These are phyloP conservation scores for Seriola aureovittata DNA, from an alignment of 2,113 vertebrate species.

Conservation along the genomic window DNA sequence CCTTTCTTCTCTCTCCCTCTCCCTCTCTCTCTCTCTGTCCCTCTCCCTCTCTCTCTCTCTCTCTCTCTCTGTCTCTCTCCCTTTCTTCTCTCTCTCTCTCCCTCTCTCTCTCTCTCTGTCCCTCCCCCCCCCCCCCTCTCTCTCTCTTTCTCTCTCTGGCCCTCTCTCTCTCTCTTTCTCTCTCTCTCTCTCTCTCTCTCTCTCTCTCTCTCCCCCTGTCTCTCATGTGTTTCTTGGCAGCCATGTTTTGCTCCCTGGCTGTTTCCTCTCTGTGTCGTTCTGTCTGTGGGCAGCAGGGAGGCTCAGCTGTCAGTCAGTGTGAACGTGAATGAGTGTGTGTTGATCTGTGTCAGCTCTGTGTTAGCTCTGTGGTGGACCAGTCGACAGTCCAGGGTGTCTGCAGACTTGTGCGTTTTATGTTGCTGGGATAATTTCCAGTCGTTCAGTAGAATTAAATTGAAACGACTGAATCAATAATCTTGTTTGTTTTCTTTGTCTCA, in stretches of 20 bases:
- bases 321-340: neutral
- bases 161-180: no score
- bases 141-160: no score
- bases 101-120: no score
- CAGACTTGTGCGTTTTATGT: neutral
- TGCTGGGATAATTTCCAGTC: neutral
- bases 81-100: no score
- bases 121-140: no score
- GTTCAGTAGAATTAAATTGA: neutral
- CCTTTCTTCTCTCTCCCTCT: no score
- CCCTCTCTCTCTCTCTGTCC: no score
- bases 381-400: neutral
- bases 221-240: neutral
- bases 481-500: neutral
- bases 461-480: neutral
- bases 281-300: neutral
- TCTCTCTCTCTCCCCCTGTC: no score
- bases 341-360: neutral
- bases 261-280: neutral
- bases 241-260: neutral
- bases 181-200: no score
- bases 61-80: no score
- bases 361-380: neutral
- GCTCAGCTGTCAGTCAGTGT: neutral
- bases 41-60: no score